Conservation (phyloP, 2,113 vertebrate genomes). For the Nothobranchius kuhntae region DNA sequence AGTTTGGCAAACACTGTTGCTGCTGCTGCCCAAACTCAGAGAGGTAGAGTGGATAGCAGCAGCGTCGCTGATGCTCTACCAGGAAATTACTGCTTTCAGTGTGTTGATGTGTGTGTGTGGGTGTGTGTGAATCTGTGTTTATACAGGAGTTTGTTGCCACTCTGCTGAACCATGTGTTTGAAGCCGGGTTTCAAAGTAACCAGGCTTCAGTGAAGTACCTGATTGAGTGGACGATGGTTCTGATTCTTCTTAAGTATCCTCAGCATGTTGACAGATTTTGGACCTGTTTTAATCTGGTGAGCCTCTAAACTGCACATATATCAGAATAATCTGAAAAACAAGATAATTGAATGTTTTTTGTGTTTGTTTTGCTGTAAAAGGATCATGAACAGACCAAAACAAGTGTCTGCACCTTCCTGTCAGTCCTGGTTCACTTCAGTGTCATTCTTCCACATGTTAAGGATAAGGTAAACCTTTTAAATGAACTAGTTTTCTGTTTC, state of each 20-base stretch:
- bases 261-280: constrained; percentile 86
- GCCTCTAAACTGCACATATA: constrained; percentile 23
- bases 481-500: background rate
- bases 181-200: constrained; percentile 88
- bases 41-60: constrained; percentile 74
- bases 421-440: constrained; percentile 88
- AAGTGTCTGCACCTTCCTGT: constrained; percentile 91
- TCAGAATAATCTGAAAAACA: background rate
- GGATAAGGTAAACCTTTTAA: constrained; percentile 76
- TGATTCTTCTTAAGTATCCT: constrained; percentile 85
- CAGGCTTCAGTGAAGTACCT: constrained; percentile 96
- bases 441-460: constrained; percentile 80
- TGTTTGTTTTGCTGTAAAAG: constrained; percentile 66
- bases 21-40: constrained; percentile 87
- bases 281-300: constrained; percentile 88
- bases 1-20: constrained; percentile 89
- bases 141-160: constrained; percentile 83
- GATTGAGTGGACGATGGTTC: constrained; percentile 90
- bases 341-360: background rate
- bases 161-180: constrained; percentile 81
- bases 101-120: no score
- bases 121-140: background rate
- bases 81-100: constrained; percentile 7
- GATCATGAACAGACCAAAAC: constrained; percentile 91
- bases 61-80: background rate